Evolutionary conservation across 1,140 invertebrate genomes (phyloP).

Genomic region (Doryteuthis pealeii): DNA sequence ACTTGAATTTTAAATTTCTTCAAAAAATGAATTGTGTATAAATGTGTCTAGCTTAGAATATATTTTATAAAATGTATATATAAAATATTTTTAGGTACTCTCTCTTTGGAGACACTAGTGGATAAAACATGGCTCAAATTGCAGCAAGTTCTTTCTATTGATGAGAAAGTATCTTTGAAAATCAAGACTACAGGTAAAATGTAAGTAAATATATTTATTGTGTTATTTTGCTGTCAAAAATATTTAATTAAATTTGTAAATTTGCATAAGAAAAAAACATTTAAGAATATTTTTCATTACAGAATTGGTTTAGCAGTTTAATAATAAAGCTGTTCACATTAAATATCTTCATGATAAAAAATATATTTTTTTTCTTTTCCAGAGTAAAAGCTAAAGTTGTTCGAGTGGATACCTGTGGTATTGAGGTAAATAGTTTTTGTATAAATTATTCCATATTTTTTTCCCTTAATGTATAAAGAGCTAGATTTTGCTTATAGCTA

Average conservation of each 20-base stretch:
- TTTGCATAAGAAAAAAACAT: no score
- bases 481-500: no score
- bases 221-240: background rate
- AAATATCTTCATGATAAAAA: no score
- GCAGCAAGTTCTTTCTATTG: slow-evolving; percentile 47
- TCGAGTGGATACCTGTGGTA: slow-evolving; percentile 38
- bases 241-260: background rate
- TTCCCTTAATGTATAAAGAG: no score
- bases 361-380: slow-evolving; percentile 19
- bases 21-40: no score
- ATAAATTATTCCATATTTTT: no score
- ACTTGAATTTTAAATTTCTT: no score
- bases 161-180: slow-evolving; percentile 49
- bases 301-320: no score
- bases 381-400: slow-evolving; percentile 41
- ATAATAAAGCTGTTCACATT: no score
- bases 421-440: slow-evolving; percentile 41
- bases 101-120: slow-evolving; percentile 54
- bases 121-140: slow-evolving; percentile 55
- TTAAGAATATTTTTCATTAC: no score
- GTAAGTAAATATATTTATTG: slow-evolving; percentile 36
- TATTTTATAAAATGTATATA: no score
- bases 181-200: slow-evolving; percentile 47
- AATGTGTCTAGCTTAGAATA: no score
- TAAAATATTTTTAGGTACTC: slow-evolving; percentile 38